Evolutionary conservation across 1,140 invertebrate genomes (phyloP), one percentile per base, ranked within the genome.

Genomic region (Drosophila azteca): DNA sequence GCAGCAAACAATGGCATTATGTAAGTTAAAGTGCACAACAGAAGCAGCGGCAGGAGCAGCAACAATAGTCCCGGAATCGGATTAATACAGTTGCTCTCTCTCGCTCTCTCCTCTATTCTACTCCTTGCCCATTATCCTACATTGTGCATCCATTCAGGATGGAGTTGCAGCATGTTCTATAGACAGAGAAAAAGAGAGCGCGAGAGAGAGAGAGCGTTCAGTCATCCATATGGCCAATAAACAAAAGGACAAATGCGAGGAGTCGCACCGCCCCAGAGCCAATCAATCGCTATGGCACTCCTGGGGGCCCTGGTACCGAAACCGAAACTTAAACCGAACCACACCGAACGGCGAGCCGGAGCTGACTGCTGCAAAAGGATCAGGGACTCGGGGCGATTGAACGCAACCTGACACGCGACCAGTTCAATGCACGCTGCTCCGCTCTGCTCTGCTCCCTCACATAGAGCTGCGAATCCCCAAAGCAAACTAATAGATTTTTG

Each of bases 261-360:
- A 83, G 80, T 74, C 78, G 82, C 65, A 61, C 67, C 69, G 82
- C 81, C 81, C 81, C 87, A 85, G 53, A 90, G 85, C 81, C 85
- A 90, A 90, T 90, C 85, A 90, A 90, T 90, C 81, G 87, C 88
- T 90, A 90, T 90, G 78, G 85, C 78, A 81, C 85, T 82, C 85
- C 50, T 73, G 85, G 73, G 73, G 72, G 55, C 55, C 31, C 48
- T 3, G 39, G 8, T 5, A 39, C 35, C 35, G 35, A 39, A 39
- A 39, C 35, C 35, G 35, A 39, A 39, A 26, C 24, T 26, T 26
- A 26, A 26, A 26, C 24, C 24, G 5, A 24, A 39, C 35, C 35
- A 39, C 1, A 13, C 35, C 5, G 35, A 11, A 39, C 11, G 35
- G 35, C 13, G 35, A 39, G 11, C 45, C 17, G 17, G 17, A 64